phyloP scores from a whole-genome alignment of 2,113 vertebrate species.

The Terrapene triunguis region DNA sequence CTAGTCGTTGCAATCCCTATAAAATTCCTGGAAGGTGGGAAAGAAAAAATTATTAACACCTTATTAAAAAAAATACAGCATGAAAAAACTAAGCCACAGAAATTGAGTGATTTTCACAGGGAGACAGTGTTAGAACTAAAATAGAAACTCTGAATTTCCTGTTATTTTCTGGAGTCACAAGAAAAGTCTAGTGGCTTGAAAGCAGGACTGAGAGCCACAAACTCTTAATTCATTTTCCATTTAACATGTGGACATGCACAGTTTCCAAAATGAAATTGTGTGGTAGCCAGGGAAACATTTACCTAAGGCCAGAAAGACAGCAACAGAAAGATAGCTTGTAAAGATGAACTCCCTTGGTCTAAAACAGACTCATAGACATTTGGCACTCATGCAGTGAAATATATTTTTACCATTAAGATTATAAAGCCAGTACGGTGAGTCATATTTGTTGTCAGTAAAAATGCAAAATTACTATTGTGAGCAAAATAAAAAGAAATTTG shows the following conservation, averaged over 20 bases:
- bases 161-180: background rate
- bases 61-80: background rate
- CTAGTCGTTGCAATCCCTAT: background rate
- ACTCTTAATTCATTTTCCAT: background rate
- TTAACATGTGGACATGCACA: background rate
- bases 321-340: too few relatives aligned
- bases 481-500: background rate
- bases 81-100: background rate
- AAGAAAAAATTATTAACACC: background rate
- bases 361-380: background rate
- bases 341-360: background rate
- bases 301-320: background rate
- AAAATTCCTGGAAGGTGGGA: background rate
- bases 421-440: background rate
- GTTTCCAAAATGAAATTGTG: background rate
- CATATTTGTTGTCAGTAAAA: background rate
- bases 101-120: background rate
- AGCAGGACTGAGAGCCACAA: background rate
- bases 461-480: fast-evolving
- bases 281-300: background rate
- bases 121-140: background rate
- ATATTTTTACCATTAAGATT: background rate
- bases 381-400: background rate
- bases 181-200: background rate
- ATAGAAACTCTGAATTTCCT: background rate